phyloP scores from a whole-genome alignment of 2,113 vertebrate species.

The Poeciliopsis occidentalis region DNA sequence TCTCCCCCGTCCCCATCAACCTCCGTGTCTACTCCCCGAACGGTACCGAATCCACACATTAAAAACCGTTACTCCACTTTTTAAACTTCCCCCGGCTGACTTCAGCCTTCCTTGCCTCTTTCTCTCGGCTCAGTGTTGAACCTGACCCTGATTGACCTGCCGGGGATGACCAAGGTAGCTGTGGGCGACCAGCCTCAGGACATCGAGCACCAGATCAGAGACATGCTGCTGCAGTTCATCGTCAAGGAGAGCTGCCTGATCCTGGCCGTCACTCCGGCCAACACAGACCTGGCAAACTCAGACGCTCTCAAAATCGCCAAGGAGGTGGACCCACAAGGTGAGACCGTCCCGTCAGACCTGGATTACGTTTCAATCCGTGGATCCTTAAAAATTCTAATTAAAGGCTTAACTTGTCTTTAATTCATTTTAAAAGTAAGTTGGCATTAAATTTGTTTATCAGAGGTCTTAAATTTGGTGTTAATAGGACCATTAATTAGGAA shows the following conservation, averaged over 20 bases:
- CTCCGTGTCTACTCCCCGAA: conserved; percentile 92
- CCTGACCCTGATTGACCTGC: conserved; percentile 96
- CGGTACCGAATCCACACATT: conserved; percentile 74
- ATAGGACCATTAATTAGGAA: too few relatives aligned
- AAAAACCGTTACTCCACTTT: background rate
- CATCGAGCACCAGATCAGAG: conserved; percentile 96
- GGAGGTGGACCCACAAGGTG: conserved; percentile 88
- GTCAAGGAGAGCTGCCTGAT: conserved; percentile 94
- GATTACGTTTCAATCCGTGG: background rate
- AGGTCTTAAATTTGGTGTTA: too few relatives aligned
- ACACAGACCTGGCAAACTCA: conserved; percentile 95
- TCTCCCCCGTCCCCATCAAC: conserved; percentile 95
- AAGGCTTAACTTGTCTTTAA: too few relatives aligned
- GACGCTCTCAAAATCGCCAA: conserved; percentile 97
- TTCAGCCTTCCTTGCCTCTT: conserved; percentile 3
- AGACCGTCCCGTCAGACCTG: background rate
- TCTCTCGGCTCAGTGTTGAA: conserved; percentile 85
- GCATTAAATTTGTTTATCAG: too few relatives aligned
- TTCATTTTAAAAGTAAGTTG: too few relatives aligned
- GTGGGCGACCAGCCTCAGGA: conserved; percentile 94
- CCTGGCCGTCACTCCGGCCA: conserved; percentile 94
- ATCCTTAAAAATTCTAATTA: too few relatives aligned
- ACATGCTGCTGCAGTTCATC: conserved; percentile 98
- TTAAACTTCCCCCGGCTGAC: background rate
- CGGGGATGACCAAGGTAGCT: conserved; percentile 97